Base-by-base conservation (phyloP, 2,888 invertebrate genomes). In the Tridacna gigas region DNA sequence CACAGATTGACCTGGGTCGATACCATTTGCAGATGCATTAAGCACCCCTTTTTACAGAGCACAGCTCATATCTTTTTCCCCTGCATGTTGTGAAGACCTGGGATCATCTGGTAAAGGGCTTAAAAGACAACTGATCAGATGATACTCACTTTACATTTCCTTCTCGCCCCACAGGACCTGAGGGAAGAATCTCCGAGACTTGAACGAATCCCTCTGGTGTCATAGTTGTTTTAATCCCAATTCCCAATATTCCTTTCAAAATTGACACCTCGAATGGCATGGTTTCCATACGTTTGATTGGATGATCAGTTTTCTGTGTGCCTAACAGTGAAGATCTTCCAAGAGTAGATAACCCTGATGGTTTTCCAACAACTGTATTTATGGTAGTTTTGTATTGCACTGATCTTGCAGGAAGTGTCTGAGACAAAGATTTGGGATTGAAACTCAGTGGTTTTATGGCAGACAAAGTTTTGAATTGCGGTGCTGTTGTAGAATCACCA, bases 231-330 rank as follows among this genome's bases (percentile, higher is more conserved):
- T 92, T 92, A 77, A 94, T 89, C n/a, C 94, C 94, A 45, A 94
- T 82, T n/a, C 94, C 93, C 25, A 92, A 85, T 76, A 94, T 92
- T 28, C 93, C 93, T 82, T 93, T 93, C 75, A 93, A 86, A 25
- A 94, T 91, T 45, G 92, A 93, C 47, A 94, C 91, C 83, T 92
- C 91, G 75, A 94, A 94, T 37, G 93, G 91, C 56, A 91, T 89
- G 13, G 90, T 89, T 67, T 91, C 91, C 65, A 89, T 90, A 11
- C 94, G 86, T 66, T 88, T 88, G 65, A 88, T 88, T 37, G 90
- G 89, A 79, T 89, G 89, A 51, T 92, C 91, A 18, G 80, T 65
- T 67, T 88, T 88, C 69, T 81, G 82, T 28, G 75, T 22, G 20
- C 15, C 47, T 22, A 77, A 45, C 20, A 80, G 71, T 22, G 86